Base-by-base conservation (phyloP, 2,113 vertebrate genomes). In the Lycaon pictus region DNA sequence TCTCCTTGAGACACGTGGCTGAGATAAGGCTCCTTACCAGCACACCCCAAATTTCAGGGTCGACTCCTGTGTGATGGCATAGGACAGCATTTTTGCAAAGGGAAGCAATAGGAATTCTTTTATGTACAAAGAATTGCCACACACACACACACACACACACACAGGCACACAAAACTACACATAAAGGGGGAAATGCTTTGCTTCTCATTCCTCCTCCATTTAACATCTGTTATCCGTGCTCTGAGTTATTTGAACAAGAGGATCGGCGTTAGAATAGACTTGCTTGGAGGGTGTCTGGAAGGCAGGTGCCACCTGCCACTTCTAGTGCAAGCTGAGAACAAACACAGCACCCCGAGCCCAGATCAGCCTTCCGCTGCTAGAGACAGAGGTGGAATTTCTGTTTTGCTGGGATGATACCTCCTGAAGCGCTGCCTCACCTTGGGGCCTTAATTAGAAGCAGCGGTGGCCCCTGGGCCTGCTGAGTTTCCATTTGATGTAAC, bases 401-500 rank as follows among this genome's bases (percentile, higher is more conserved):
- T 97, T 98, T 95, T 80, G 92, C 35, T 90, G 65, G 5, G 35
- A 20, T 19, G 55, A 2, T 32, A 32, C 82, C 83, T 90, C 96
- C 90, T 94, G 25, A 76, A 60, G 77, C 0, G 94, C 85, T 37
- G 32, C 37, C 69, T 97, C 43, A 29, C 95, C 97, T 98, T 71
- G 97, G 89, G 97, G 88, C 96, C 89, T 97, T 98, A 97, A 97
- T 97, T 88, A 91, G 97, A 98, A 98, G n/a, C 96, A 97, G 93
- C 87, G 71, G 97, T 55, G 83, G 88, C 72, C 62, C 89, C 67
- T 1, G 1, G 88, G 88, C 92, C 95, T 96, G 92, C 87, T 95
- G 87, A 55, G 97, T 88, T 96, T 88, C 76, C 88, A 86, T 97
- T 98, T 97, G 83, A 98, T 98, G 76, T 80, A 86, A 82, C 87